Evolutionary conservation across 2,888 invertebrate species (phyloP).

Genomic region (Cyaniris semiargus): DNA sequence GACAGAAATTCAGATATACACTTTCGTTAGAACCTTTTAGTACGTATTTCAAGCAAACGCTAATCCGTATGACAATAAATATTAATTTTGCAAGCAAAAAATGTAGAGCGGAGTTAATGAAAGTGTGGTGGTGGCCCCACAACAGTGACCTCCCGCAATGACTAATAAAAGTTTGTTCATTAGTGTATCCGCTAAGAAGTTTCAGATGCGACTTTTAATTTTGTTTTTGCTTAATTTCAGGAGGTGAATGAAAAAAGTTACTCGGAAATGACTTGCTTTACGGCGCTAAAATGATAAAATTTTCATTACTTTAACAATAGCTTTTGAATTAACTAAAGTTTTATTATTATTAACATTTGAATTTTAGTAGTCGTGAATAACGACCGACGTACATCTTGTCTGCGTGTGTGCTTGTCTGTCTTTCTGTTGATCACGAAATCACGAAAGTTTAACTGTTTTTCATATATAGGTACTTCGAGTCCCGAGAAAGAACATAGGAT

Average conservation of each 20-base stretch:
- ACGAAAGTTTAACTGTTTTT: too few relatives aligned
- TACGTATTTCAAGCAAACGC: too few relatives aligned
- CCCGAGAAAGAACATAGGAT: neutral
- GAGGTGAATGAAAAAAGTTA: conserved; percentile 38
- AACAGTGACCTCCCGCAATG: conserved; percentile 44
- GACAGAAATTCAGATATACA: too few relatives aligned
- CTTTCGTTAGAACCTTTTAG: too few relatives aligned
- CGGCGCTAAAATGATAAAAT: conserved; percentile 6
- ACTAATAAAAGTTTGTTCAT: conserved; percentile 58
- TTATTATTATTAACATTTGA: neutral
- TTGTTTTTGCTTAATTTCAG: conserved; percentile 52
- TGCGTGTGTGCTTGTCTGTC: too few relatives aligned
- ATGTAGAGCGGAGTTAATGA: neutral
- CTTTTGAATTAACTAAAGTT: neutral
- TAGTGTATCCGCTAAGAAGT: conserved; percentile 47
- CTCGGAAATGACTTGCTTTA: conserved; percentile 27
- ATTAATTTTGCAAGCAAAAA: too few relatives aligned
- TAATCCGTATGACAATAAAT: too few relatives aligned
- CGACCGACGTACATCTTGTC: too few relatives aligned
- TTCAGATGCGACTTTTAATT: conserved; percentile 48
- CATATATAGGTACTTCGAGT: too few relatives aligned
- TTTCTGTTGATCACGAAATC: too few relatives aligned
- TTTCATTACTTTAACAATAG: conserved; percentile 12
- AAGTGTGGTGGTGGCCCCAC: conserved; percentile 33
- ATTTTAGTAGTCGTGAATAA: neutral